Evolutionary conservation across 2,113 vertebrate genomes (phyloP), one percentile per base, ranked within the genome.

Genomic region (Macrotis lagotis): DNA sequence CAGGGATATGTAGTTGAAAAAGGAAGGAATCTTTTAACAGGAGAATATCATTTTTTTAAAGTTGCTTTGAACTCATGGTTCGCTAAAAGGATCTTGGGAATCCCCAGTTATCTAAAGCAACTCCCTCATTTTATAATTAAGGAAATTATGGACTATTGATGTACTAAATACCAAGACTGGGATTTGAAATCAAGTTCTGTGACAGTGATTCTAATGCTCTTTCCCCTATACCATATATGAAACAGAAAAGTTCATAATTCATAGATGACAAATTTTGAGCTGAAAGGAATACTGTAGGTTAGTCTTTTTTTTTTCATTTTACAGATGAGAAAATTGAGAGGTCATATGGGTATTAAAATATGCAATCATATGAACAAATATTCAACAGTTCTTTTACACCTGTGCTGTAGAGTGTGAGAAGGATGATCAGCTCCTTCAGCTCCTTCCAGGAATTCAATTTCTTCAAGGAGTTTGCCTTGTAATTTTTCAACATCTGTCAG

Each of bases 361-460:
- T 55, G 25, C 25, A 49, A 91, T 88, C 52, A 37, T 28, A 92
- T 25, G 89, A 95, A 55, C 19, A 88, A 94, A 28, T 51, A 93
- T 25, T 59, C 26, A 94, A 90, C 50, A 44, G 44, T 48, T 50
- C 25, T 93, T 91, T 93, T 55, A 91, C 97, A 99, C 99, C 99
- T 99, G 97, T 99, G 99, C 97, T 99, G 99, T 96, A 99, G 98
- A 0, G 99, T 99, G 53, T 99, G 99, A 95, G 99, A 99, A 9
- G 99, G 99, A 96, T 99, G 99, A 95, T 99, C 99, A 2, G 98
- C 97, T 90, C 98, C 99, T 98, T 99, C 99, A 0, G 99, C 99
- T n/a, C 99, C 99, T 97, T 99, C 99, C 93, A 99, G 97, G 97
- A 99, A 99, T 59, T 98, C 98, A 26, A 99, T 98, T 98, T 99